A percentile compares a stretch with the other conserved stretches of the same genome.
Conservation (phyloP, 2,888 invertebrate species). For the Steinernema hermaphroditum region DNA sequence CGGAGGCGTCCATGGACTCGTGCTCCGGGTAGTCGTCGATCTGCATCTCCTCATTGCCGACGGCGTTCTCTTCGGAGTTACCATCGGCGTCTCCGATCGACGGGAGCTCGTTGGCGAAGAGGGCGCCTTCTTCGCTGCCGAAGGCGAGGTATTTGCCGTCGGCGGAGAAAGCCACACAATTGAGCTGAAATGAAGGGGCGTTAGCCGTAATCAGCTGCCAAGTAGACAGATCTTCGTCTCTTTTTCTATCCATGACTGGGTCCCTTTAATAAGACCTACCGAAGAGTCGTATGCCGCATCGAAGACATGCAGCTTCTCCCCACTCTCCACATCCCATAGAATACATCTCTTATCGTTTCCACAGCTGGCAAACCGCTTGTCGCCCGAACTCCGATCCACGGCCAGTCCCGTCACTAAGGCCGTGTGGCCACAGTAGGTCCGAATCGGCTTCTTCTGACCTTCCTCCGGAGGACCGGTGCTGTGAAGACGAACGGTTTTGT, state of each 20-base stretch:
- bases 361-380: slow-evolving; percentile 11
- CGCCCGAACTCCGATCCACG: not conserved
- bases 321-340: not conserved
- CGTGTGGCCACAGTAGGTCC: slow-evolving; percentile 12
- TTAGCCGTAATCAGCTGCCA: too few relatives aligned
- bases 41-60: not conserved
- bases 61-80: not conserved
- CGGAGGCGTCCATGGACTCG: not conserved
- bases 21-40: not conserved
- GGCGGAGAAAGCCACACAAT: not conserved
- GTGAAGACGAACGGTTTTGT: not conserved
- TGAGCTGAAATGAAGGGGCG: not conserved
- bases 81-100: not conserved
- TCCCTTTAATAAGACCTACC: too few relatives aligned
- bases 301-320: not conserved
- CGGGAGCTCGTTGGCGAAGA: slow-evolving; percentile 2
- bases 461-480: not conserved
- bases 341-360: slow-evolving; percentile 3
- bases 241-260: too few relatives aligned
- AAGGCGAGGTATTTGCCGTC: not conserved
- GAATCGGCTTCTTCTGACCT: not conserved
- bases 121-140: not conserved
- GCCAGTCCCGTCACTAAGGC: not conserved
- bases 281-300: slow-evolving; percentile 5
- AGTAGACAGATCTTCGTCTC: too few relatives aligned